Percentiles rank a stretch among this genome's conserved stretches.
phyloP scores from a whole-genome alignment of 2,113 vertebrate species.

The Hippocampus barbouri region DNA sequence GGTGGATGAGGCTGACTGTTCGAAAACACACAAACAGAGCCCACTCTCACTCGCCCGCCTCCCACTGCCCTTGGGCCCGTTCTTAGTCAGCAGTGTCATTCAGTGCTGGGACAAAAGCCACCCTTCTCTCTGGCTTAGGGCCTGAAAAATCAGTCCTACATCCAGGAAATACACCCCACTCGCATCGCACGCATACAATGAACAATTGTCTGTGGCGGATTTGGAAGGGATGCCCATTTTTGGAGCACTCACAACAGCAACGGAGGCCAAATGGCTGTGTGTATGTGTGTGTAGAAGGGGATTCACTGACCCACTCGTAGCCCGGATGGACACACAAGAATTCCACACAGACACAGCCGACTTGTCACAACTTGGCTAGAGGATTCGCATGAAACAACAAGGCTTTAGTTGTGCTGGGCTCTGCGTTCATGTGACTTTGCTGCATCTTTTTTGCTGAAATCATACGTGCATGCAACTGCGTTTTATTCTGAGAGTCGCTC shows the following conservation, averaged over 20 bases:
- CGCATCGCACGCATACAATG: conserved; percentile 61
- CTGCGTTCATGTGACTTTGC: conserved; percentile 18
- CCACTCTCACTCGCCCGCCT: conserved; percentile 41
- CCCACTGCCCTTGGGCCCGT: conserved; percentile 43
- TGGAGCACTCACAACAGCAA: conserved; percentile 63
- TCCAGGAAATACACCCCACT: conserved; percentile 73
- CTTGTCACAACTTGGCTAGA: conserved; percentile 54
- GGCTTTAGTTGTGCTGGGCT: conserved; percentile 43
- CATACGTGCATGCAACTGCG: neutral
- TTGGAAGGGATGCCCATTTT: conserved; percentile 73
- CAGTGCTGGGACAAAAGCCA: conserved; percentile 68
- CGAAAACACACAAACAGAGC: conserved; percentile 52
- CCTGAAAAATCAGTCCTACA: conserved; percentile 71
- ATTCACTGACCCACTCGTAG: conserved; percentile 45
- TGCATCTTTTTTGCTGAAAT: conserved; percentile 14
- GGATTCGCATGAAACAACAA: conserved; percentile 56
- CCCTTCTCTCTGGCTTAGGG: conserved; percentile 70
- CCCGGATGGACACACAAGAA: conserved; percentile 53
- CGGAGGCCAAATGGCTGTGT: conserved; percentile 45
- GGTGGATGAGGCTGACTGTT: conserved; percentile 52
- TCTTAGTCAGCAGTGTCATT: conserved; percentile 69
- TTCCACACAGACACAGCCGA: conserved; percentile 29
- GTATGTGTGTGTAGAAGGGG: conserved; percentile 18
- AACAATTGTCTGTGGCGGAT: conserved; percentile 73
- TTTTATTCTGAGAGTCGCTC: conserved; percentile 27